Conservation (phyloP, 2,797 vertebrate genomes). For the Tragelaphus eurycerus region DNA sequence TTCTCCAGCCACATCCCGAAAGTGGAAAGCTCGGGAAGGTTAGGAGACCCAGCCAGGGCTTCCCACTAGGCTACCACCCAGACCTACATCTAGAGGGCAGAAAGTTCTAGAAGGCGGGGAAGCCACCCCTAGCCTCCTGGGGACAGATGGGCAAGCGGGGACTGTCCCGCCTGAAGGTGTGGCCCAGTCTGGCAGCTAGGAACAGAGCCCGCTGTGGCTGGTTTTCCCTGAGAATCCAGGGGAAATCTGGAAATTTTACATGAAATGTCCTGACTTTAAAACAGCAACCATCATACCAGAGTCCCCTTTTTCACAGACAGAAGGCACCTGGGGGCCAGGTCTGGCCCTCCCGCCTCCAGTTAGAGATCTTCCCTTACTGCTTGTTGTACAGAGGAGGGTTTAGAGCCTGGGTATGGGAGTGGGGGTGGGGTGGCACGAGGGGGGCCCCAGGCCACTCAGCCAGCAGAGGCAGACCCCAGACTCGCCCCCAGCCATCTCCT, state of each 20-base stretch:
- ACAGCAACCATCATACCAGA: not conserved
- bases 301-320: not conserved
- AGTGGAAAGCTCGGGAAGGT: not conserved
- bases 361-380: not conserved
- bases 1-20: not conserved
- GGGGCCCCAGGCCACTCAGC: not conserved
- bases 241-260: not conserved
- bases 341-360: not conserved
- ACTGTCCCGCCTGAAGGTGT: no score
- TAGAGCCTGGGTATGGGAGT: rapidly evolving
- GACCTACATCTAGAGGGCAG: not conserved
- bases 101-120: not conserved
- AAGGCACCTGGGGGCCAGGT: not conserved
- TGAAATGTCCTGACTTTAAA: not conserved
- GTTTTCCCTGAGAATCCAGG: not conserved
- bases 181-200: not conserved
- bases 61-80: not conserved
- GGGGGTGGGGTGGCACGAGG: rapidly evolving
- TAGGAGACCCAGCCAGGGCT: not conserved
- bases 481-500: not conserved
- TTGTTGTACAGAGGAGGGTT: rapidly evolving
- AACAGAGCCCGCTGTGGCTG: rapidly evolving
- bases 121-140: not conserved
- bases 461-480: not conserved
- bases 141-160: not conserved